These are phyloP conservation scores for Rhysida immarginata DNA, from an alignment of 1,140 invertebrate genomes.

Conservation along the genomic window DNA sequence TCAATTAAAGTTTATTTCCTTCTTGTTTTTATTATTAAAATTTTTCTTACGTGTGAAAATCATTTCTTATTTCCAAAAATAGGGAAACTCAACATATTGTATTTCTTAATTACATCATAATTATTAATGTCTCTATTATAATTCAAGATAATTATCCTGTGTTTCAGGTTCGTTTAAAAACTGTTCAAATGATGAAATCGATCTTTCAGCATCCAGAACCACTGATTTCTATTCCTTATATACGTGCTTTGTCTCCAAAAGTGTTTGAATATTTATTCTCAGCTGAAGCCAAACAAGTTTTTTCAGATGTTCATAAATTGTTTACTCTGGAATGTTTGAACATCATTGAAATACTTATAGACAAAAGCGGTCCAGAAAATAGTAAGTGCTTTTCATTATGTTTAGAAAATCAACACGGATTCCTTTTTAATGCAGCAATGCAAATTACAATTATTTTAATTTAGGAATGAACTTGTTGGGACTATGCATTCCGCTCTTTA, in stretches of 20 bases:
- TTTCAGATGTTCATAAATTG: constrained; percentile 19
- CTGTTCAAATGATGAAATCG: constrained; percentile 55
- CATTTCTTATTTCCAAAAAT: no score
- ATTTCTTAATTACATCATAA: no score
- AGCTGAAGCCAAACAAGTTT: constrained; percentile 9
- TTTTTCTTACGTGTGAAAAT: no score
- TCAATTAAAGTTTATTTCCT: no score
- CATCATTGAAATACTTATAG: constrained; percentile 56
- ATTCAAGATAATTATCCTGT: neutral
- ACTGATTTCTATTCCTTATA: constrained; percentile 54
- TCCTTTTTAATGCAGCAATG: no score
- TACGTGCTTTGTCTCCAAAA: constrained; percentile 54
- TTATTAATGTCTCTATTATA: neutral
- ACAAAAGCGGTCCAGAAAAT: no score
- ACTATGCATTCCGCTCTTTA: constrained; percentile 70
- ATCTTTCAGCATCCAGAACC: constrained; percentile 55
- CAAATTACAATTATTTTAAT: constrained; percentile 22
- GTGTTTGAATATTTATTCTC: constrained; percentile 25
- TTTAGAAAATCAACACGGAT: no score
- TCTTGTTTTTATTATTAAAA: no score
- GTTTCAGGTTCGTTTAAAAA: constrained; percentile 50
- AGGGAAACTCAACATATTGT: no score
- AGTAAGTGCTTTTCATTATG: neutral
- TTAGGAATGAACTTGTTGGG: constrained; percentile 75
- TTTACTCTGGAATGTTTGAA: constrained; percentile 47